Percentiles rank a stretch among this genome's conserved stretches.
phyloP scores from a whole-genome alignment of 2,113 vertebrate genomes.

The Pionites leucogaster region DNA sequence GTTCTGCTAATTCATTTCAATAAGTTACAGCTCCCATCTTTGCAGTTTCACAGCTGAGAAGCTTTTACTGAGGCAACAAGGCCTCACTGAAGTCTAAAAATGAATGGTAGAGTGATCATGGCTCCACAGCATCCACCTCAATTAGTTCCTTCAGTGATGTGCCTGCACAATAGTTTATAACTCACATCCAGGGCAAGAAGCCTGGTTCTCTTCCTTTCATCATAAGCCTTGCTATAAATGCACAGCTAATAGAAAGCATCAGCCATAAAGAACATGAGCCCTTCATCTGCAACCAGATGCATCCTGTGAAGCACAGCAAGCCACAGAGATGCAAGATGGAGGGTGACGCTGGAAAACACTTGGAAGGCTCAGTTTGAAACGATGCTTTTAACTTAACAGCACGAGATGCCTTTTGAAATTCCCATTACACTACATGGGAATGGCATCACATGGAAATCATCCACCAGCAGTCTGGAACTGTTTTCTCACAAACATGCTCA shows the following conservation, averaged over 20 bases:
- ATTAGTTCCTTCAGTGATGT: neutral
- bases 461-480: neutral
- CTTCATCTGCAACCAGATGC: neutral
- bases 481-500: neutral
- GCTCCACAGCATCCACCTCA: neutral
- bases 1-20: neutral
- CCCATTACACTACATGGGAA: neutral
- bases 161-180: neutral
- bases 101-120: neutral
- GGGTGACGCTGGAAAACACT: neutral
- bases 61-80: neutral
- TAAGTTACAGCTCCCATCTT: neutral
- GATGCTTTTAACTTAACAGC: neutral
- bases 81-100: neutral
- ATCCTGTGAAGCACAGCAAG: neutral
- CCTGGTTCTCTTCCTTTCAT: neutral
- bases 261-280: neutral
- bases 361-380: neutral
- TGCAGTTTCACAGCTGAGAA: neutral
- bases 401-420: neutral
- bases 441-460: neutral
- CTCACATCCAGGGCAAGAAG: neutral
- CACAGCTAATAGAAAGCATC: neutral
- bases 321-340: neutral
- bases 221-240: neutral